A percentile compares a stretch with the other conserved stretches of the same genome.
Conservation (phyloP, 2,113 vertebrate genomes). For the Gymnogyps californianus region DNA sequence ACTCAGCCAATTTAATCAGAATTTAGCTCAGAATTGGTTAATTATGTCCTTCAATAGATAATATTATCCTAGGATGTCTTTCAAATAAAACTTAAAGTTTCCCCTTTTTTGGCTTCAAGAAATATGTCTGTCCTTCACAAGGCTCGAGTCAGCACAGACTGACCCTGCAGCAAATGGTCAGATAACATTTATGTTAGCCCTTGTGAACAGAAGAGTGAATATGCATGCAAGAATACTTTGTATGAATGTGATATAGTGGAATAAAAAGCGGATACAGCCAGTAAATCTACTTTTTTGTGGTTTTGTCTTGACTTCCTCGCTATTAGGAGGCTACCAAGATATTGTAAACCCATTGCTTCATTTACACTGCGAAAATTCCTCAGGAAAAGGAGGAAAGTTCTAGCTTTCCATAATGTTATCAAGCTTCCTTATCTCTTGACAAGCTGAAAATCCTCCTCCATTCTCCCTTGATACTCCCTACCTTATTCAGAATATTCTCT, state of each 20-base stretch:
- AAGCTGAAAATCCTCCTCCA: not conserved
- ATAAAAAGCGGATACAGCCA: not conserved
- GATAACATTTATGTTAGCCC: not conserved
- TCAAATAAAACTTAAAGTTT: not conserved
- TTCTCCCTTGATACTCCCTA: not conserved
- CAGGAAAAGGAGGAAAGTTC: not conserved
- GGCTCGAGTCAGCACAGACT: not conserved
- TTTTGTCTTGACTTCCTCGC: not conserved
- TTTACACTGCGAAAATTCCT: not conserved
- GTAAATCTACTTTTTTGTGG: not conserved
- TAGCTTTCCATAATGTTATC: not conserved
- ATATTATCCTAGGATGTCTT: not conserved
- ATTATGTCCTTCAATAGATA: not conserved
- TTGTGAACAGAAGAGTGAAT: not conserved
- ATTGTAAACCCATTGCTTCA: not conserved
- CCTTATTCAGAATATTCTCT: not conserved
- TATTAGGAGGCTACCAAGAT: not conserved
- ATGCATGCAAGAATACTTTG: not conserved
- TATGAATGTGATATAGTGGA: not conserved
- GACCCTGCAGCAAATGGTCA: not conserved
- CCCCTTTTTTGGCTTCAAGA: not conserved
- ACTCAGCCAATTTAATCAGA: not conserved
- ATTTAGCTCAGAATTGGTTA: not conserved
- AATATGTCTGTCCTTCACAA: not conserved
- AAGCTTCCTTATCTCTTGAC: not conserved